phyloP scores from a whole-genome alignment of 1,140 invertebrate species.

The Rhyzopertha dominica region DNA sequence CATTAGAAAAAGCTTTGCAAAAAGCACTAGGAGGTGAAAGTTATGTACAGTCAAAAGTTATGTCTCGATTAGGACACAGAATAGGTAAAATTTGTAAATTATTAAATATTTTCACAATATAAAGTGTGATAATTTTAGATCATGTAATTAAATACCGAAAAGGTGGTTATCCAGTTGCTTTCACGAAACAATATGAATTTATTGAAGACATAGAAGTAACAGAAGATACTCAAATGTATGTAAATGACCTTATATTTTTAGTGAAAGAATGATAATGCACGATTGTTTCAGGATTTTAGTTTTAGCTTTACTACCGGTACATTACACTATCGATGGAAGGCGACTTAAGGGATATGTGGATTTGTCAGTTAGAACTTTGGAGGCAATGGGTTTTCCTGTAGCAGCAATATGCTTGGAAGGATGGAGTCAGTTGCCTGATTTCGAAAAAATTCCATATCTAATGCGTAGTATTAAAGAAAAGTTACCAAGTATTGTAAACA shows the following conservation, averaged over 20 bases:
- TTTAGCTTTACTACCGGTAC: constrained; percentile 30
- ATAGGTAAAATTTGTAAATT: constrained; percentile 45
- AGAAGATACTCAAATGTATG: constrained; percentile 48
- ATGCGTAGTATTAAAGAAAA: constrained; percentile 44
- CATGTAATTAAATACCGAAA: constrained; percentile 50
- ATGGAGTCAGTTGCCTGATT: constrained; percentile 45
- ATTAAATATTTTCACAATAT: background rate
- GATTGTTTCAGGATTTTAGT: constrained; percentile 48
- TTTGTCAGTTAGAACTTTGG: constrained; percentile 43
- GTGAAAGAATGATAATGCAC: constrained; percentile 17
- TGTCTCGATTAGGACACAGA: constrained; percentile 44
- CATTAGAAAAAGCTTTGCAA: constrained; percentile 42
- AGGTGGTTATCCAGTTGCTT: constrained; percentile 48
- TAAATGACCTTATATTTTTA: constrained; percentile 13
- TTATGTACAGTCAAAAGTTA: constrained; percentile 46
- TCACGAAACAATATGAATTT: constrained; percentile 35
- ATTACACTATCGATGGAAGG: constrained; percentile 45
- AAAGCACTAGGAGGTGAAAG: constrained; percentile 45
- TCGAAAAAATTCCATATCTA: constrained; percentile 50
- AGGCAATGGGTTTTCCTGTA: constrained; percentile 41
- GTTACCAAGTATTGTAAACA: background rate
- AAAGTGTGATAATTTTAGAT: constrained; percentile 45
- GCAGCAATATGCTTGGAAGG: constrained; percentile 41
- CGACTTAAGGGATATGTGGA: constrained; percentile 36
- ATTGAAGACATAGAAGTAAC: constrained; percentile 45